Percentiles rank a stretch among this genome's conserved stretches.
These are phyloP conservation scores for Clarias macrocephalus DNA, from an alignment of 2,113 vertebrate species.

Conservation along the genomic window DNA sequence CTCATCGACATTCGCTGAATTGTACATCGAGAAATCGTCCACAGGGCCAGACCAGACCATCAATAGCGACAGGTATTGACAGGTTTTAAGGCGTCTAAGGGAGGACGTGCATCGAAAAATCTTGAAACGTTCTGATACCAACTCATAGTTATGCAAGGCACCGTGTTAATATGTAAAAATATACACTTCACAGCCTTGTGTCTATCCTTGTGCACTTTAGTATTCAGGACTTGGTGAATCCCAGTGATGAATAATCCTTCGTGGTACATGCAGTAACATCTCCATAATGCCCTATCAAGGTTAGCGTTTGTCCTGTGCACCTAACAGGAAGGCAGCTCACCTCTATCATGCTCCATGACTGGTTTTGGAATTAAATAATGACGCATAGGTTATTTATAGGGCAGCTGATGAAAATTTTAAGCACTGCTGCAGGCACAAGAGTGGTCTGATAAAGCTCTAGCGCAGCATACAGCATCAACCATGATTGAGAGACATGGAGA, in stretches of 20 bases:
- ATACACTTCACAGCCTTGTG: background rate
- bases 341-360: constrained; percentile 18
- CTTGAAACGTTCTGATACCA: too few species aligned
- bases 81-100: too few species aligned
- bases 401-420: constrained; percentile 48
- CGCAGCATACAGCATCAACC: background rate
- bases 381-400: constrained; percentile 44
- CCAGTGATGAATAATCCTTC: background rate
- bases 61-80: too few species aligned
- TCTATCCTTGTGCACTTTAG: background rate
- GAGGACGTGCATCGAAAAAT: too few species aligned
- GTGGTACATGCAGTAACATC: too few species aligned
- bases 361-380: constrained; percentile 37
- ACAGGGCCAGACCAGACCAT: too few species aligned
- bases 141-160: too few species aligned
- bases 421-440: constrained; percentile 18
- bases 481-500: constrained; percentile 9
- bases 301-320: background rate
- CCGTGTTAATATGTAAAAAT: background rate
- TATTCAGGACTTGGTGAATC: background rate
- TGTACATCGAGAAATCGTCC: too few species aligned
- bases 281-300: constrained; percentile 5
- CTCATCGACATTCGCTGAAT: too few species aligned
- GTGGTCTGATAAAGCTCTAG: constrained; percentile 17
- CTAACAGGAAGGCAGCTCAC: background rate